phyloP scores from a whole-genome alignment of 2,113 vertebrate species.

The Saguinus midas region DNA sequence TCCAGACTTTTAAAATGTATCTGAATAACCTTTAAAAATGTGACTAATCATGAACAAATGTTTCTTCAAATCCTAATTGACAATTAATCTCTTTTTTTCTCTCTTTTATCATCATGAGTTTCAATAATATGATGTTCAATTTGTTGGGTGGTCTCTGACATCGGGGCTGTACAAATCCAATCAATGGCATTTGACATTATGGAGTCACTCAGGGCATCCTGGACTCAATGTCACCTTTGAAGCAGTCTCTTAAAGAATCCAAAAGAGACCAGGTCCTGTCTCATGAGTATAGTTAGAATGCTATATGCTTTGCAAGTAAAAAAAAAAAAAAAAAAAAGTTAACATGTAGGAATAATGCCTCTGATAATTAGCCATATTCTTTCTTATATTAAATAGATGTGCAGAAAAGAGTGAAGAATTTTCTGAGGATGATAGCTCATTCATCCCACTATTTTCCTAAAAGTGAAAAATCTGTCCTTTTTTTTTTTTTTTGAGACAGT shows the following conservation, averaged over 20 bases:
- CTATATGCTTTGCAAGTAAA: not conserved
- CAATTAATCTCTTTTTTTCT: slow-evolving; percentile 73
- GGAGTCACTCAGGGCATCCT: slow-evolving; percentile 55
- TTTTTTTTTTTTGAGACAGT: too few relatives aligned
- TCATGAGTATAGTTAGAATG: not conserved
- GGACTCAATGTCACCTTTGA: slow-evolving; percentile 68
- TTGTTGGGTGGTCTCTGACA: slow-evolving; percentile 71
- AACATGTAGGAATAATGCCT: not conserved
- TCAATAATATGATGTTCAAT: slow-evolving; percentile 80
- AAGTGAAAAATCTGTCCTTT: not conserved
- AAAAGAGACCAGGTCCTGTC: not conserved
- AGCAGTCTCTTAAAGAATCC: slow-evolving; percentile 53
- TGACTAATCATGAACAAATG: slow-evolving; percentile 67
- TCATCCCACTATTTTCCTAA: not conserved
- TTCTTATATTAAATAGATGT: not conserved
- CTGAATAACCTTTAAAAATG: slow-evolving; percentile 64
- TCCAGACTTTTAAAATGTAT: slow-evolving; percentile 58
- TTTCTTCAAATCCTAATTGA: slow-evolving; percentile 78
- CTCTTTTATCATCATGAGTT: slow-evolving; percentile 79
- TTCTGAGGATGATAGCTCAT: not conserved
- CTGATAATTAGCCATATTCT: not conserved
- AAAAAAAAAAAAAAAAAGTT: not conserved
- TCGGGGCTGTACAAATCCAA: slow-evolving; percentile 80
- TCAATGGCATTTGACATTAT: slow-evolving; percentile 76
- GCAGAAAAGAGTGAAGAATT: not conserved